These are phyloP conservation scores for Tenthredo mesomela DNA, from an alignment of 2,888 invertebrate species.

Conservation along the genomic window DNA sequence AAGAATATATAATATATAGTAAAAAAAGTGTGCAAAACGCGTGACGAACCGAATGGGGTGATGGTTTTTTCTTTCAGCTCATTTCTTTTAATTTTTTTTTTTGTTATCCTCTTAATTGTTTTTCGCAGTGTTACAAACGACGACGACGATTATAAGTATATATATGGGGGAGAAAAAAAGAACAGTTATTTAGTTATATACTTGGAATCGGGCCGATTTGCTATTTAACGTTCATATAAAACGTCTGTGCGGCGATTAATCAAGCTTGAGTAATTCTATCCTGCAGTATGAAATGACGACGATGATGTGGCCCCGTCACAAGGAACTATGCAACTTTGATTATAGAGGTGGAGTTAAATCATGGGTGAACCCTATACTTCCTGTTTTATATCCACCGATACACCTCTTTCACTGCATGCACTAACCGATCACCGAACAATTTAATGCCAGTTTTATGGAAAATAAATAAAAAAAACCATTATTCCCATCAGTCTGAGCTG, in stretches of 20 bases:
- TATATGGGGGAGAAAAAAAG: background rate
- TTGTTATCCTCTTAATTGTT: slow-evolving; percentile 35
- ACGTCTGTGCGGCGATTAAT: background rate
- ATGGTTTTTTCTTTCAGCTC: background rate
- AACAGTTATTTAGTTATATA: background rate
- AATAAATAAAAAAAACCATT: background rate
- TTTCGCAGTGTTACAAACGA: background rate
- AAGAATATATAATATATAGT: background rate
- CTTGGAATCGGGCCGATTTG: slow-evolving; percentile 7
- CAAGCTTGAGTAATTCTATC: slow-evolving; percentile 3
- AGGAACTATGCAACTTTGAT: slow-evolving; percentile 68
- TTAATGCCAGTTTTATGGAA: background rate
- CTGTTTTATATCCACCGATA: slow-evolving; percentile 50
- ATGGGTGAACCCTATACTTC: slow-evolving; percentile 69
- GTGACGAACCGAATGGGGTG: slow-evolving; percentile 21
- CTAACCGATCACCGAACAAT: background rate
- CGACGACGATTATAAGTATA: no score
- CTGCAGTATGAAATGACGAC: slow-evolving; percentile 4
- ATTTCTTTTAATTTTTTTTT: background rate
- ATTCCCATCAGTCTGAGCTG: background rate
- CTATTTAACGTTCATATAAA: background rate
- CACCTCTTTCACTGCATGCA: background rate
- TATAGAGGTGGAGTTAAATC: slow-evolving; percentile 68
- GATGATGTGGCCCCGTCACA: slow-evolving; percentile 56
- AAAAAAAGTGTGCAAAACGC: background rate